Base-by-base conservation (phyloP, 2,888 invertebrate genomes). In the Plutella xylostella region DNA sequence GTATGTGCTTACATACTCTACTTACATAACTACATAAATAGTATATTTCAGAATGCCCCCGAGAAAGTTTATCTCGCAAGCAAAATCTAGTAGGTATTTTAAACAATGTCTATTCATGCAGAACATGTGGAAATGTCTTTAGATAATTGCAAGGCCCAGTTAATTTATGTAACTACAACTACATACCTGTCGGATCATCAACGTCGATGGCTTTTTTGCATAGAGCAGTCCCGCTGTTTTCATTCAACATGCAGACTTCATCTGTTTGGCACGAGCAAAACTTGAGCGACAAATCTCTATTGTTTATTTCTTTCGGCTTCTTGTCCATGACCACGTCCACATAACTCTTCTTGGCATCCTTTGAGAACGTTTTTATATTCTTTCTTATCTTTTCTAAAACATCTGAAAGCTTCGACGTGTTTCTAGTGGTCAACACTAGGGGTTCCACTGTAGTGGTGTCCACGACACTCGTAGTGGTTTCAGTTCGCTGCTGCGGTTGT, bases 231-330 rank as follows among this genome's bases (percentile, higher is more conserved):
- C 86, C 85, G 57, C 86, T 89, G 53, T 74, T 85, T 55, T 86
- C 85, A 54, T 88, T 80, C 42, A 89, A 85, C 67, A 89, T 87
- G 71, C 90, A 89, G 48, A 89, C 87, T 70, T 89, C 88, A 52
- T 71, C 68, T 50, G 55, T 77, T 71, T 80, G 75, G 76, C 86
- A 86, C 73, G 77, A 73, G 57, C 86, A 86, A 65, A 82, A 80
- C 54, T 62, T 74, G 60, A 67, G 59, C 41, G 76, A 70, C 55
- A 76, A 54, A 58, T 79, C 74, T 68, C 72, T 66, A 54, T 72
- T 76, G 49, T 62, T 70, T 42, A 74, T 66, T 31, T 80, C 72
- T 51, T 72, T 78, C 46, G 68, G 65, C 52, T 63, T 71, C 47
- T 43, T 35, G 14, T 38, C 22, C 12, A 12, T 11, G 14, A 49